These are phyloP conservation scores for Mustela erminea DNA, from an alignment of 2,797 vertebrate species.

Conservation along the genomic window DNA sequence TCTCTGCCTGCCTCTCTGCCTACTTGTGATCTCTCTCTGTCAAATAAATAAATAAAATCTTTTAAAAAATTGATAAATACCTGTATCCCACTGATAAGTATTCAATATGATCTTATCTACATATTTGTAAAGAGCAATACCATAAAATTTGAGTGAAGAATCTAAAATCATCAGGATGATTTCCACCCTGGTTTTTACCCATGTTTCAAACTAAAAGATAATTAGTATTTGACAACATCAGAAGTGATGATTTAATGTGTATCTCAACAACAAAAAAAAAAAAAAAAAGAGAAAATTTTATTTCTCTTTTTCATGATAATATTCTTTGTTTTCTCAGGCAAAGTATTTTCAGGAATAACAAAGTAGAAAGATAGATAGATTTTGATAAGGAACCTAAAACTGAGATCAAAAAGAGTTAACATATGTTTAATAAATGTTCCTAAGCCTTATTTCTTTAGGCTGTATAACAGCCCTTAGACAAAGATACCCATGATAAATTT, in stretches of 20 bases:
- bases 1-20: too few species aligned
- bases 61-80: neutral
- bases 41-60: too few species aligned
- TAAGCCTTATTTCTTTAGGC: neutral
- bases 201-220: neutral
- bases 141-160: neutral
- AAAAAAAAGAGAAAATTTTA: neutral
- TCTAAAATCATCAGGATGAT: neutral
- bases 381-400: neutral
- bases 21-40: too few species aligned
- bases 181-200: neutral
- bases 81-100: neutral
- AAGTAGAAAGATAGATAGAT: neutral
- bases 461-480: neutral
- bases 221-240: neutral
- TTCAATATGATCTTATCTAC: neutral
- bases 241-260: neutral
- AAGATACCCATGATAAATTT: neutral
- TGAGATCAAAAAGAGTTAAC: neutral
- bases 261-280: neutral
- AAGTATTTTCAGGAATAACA: neutral
- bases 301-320: neutral
- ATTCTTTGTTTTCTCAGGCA: neutral
- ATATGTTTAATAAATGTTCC: neutral
- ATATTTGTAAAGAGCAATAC: neutral